Conservation (phyloP, 2,888 invertebrate species). For the Pammene aurita region DNA sequence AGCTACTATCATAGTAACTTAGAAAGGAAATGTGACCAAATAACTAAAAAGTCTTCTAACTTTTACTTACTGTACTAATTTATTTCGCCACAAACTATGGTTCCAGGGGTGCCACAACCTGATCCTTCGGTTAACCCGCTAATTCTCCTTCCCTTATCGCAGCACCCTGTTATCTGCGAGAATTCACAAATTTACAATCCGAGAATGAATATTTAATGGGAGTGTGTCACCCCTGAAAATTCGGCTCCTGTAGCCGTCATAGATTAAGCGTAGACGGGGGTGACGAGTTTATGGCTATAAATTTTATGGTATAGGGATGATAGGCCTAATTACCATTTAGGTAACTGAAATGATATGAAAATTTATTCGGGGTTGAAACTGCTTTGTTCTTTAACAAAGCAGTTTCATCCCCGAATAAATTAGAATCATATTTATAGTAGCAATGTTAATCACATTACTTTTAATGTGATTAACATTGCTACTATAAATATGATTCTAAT, state of each 20-base stretch:
- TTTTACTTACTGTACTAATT: too few relatives aligned
- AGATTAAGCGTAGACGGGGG: slow-evolving; percentile 35
- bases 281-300: not conserved
- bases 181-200: slow-evolving; percentile 77
- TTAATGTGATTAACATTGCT: too few relatives aligned
- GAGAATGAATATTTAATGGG: slow-evolving; percentile 76
- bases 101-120: slow-evolving; percentile 15
- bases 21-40: too few relatives aligned
- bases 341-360: not conserved
- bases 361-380: not conserved
- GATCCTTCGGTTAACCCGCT: slow-evolving; percentile 33
- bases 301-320: not conserved
- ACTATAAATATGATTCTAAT: too few relatives aligned
- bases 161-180: slow-evolving; percentile 59
- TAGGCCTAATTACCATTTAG: not conserved
- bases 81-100: not conserved
- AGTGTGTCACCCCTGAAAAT: slow-evolving; percentile 74
- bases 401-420: too few relatives aligned
- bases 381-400: too few relatives aligned
- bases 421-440: too few relatives aligned
- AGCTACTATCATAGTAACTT: too few relatives aligned
- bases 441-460: too few relatives aligned
- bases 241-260: slow-evolving; percentile 53
- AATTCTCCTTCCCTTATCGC: slow-evolving; percentile 39
- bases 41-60: too few relatives aligned